Evolutionary conservation across 2,888 invertebrate genomes (phyloP), one percentile per base, ranked within the genome.

Genomic region (Anthophora plumipes): DNA sequence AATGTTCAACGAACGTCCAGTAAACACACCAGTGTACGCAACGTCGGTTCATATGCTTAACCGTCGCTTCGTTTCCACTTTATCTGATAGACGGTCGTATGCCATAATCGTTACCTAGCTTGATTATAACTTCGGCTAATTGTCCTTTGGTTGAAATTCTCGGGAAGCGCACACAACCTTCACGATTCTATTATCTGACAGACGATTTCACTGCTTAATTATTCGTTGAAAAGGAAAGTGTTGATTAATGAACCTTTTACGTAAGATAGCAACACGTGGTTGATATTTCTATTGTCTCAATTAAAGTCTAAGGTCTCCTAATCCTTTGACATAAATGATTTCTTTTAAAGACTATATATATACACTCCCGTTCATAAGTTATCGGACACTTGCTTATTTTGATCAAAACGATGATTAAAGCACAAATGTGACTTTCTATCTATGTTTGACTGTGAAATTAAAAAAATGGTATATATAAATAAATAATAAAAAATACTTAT

Each of bases 81-180:
- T 72, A 69, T 63, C 46, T 20, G 52, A 72, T 60, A 57, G 55
- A 63, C 66, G 69, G 64, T 54, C 43, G 59, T 48, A 57, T 66
- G 60, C 55, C 77, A 71, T 80, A 85, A 87, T 86, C 76, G 76
- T 68, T 57, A 71, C 31, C 54, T 73, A 60, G 80, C 68, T 87
- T 85, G 84, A 82, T 87, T 87, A 87, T 87, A 85, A 87, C 82
- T 85, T 79, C 31, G 57, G 37, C 77, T 84, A 82, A 85, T 87
- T 82, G 80, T 80, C 76, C 54, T 67, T 60, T 50, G 64, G 63
- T 66, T 67, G 68, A 83, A 72, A 46, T 78, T 60, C 67, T 70
- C 54, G 22, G 66, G 50, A 70, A 79, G 74, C 71, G 73, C 61
- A 43, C 60, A 54, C 55, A 52, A 55, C 57, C 61, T 14, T 66